Conservation (phyloP, 1,140 invertebrate species). For the Thaumatotibia leucotreta region DNA sequence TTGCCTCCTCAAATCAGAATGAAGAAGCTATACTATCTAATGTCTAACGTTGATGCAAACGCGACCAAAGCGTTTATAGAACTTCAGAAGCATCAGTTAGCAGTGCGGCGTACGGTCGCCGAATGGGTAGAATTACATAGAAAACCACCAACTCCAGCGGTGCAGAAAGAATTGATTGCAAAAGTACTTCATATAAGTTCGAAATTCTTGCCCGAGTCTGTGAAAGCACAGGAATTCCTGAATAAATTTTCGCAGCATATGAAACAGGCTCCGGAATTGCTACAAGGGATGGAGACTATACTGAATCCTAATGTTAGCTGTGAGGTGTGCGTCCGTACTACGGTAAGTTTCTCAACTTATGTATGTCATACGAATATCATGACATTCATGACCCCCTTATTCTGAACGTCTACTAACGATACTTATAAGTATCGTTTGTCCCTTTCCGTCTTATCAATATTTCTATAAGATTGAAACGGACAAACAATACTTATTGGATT, state of each 20-base stretch:
- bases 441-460: too few species aligned
- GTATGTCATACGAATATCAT: too few species aligned
- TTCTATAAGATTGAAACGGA: too few species aligned
- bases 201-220: conserved; percentile 92
- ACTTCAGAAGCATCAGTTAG: conserved; percentile 93
- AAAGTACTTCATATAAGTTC: conserved; percentile 73
- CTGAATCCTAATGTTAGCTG: conserved; percentile 92
- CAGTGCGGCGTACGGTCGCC: conserved; percentile 87
- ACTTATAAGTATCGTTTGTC: too few species aligned
- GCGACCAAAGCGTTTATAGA: conserved; percentile 97
- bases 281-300: conserved; percentile 91
- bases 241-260: conserved; percentile 92
- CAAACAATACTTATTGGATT: too few species aligned
- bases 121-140: conserved; percentile 91
- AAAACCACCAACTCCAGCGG: conserved; percentile 79
- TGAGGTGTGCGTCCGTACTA: conserved; percentile 92
- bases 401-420: too few species aligned
- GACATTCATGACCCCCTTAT: too few species aligned
- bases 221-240: conserved; percentile 94
- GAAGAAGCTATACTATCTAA: conserved; percentile 95
- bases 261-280: conserved; percentile 85
- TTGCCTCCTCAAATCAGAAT: conserved; percentile 91
- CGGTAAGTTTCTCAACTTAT: conserved; percentile 78
- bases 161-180: conserved; percentile 82
- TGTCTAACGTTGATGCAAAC: conserved; percentile 95